A percentile compares a stretch with the other conserved stretches of the same genome.
Conservation (phyloP, 1,140 invertebrate genomes). For the Drosophila eugracilis region DNA sequence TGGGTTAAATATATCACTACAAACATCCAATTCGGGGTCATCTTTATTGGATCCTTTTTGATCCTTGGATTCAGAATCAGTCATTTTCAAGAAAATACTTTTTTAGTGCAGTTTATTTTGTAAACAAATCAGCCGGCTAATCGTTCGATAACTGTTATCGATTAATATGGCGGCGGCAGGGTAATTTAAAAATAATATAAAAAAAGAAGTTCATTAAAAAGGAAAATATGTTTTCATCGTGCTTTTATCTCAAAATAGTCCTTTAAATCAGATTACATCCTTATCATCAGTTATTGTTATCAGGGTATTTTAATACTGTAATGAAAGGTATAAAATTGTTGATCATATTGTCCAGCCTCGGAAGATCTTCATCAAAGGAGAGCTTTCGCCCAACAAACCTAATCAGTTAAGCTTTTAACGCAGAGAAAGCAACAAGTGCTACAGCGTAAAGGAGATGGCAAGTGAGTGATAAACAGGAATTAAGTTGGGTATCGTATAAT, state of each 20-base stretch:
- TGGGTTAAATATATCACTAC: slow-evolving; percentile 89
- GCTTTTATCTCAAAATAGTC: background rate
- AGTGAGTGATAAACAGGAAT: slow-evolving; percentile 14
- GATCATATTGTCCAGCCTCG: slow-evolving; percentile 5
- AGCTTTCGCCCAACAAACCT: slow-evolving; percentile 33
- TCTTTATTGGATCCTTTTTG: background rate
- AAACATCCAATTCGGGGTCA: slow-evolving; percentile 86
- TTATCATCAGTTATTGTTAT: background rate
- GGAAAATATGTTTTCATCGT: background rate
- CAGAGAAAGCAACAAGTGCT: slow-evolving; percentile 40
- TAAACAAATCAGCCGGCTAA: slow-evolving; percentile 24
- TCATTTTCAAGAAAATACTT: background rate
- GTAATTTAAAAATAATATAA: slow-evolving; percentile 1
- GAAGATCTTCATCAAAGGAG: slow-evolving; percentile 9
- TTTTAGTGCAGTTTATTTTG: background rate
- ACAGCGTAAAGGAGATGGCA: slow-evolving; percentile 35
- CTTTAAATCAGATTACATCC: background rate
- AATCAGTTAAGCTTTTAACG: slow-evolving; percentile 46
- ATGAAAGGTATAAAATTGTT: background rate
- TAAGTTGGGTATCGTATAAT: no score
- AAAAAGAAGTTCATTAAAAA: background rate
- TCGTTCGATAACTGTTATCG: slow-evolving; percentile 15
- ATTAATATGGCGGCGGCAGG: background rate
- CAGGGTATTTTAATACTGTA: background rate
- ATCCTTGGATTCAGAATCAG: background rate